A percentile compares a stretch with the other conserved stretches of the same genome.
Evolutionary conservation across 30 jellyfish, hydroid and myxozoan species (phyloP).

Genomic region (Catostylus mosaicus): DNA sequence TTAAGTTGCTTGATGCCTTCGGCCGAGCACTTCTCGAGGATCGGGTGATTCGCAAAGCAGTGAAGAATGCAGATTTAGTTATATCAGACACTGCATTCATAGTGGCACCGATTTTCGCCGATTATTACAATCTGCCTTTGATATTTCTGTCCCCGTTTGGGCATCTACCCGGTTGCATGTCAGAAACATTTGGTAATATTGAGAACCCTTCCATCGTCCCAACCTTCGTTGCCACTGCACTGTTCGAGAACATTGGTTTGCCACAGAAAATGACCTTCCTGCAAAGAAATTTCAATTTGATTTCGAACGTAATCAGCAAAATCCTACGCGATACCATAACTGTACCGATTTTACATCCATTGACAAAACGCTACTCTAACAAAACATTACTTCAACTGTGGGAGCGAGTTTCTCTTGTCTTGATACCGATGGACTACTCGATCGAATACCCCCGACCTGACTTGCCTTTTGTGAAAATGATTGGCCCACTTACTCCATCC

Average conservation of each 20-base stretch:
- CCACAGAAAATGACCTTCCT: slow-evolving; percentile 66
- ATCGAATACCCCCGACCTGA: slow-evolving; percentile 71
- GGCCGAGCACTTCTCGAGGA: slow-evolving; percentile 63
- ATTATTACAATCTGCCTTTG: slow-evolving; percentile 54
- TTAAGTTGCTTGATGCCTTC: slow-evolving; percentile 11
- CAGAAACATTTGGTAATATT: slow-evolving; percentile 48
- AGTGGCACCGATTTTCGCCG: slow-evolving; percentile 63
- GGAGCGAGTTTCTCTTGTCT: slow-evolving; percentile 51
- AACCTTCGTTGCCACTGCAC: slow-evolving; percentile 44
- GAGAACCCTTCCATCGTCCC: slow-evolving; percentile 71
- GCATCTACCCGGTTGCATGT: slow-evolving; percentile 59
- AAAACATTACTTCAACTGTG: slow-evolving; percentile 54
- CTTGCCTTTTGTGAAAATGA: slow-evolving; percentile 66
- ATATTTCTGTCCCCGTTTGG: slow-evolving; percentile 75
- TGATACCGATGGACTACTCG: slow-evolving; percentile 75
- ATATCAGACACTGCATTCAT: slow-evolving; percentile 57
- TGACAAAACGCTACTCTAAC: slow-evolving; percentile 25
- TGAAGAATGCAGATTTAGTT: slow-evolving; percentile 53
- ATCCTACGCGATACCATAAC: slow-evolving; percentile 38
- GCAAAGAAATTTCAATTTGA: slow-evolving; percentile 59
- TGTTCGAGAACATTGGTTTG: slow-evolving; percentile 54
- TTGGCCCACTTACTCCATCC: slow-evolving; percentile 61
- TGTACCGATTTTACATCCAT: slow-evolving; percentile 39
- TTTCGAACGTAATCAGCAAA: slow-evolving; percentile 39
- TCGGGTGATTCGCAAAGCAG: background rate